Percentiles rank a stretch among this genome's conserved stretches.
These are phyloP conservation scores for Fragum sueziense DNA, from an alignment of 2,888 invertebrate genomes.

Conservation along the genomic window DNA sequence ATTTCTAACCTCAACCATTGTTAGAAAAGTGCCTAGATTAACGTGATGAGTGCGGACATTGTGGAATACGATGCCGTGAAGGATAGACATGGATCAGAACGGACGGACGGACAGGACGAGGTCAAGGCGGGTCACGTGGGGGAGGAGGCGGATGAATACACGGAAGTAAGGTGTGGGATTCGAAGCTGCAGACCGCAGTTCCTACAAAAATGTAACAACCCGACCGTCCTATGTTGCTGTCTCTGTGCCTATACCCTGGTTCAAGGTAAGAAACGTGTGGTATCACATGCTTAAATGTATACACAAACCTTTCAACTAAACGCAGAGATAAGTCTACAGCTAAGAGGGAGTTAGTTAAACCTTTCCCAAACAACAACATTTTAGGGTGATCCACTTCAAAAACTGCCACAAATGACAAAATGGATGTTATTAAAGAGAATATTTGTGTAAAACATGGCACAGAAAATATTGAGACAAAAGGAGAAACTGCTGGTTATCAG, in stretches of 20 bases:
- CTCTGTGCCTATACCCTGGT: conserved; percentile 60
- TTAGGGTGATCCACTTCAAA: no score
- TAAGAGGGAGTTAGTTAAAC: no score
- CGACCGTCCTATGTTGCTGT: conserved; percentile 54
- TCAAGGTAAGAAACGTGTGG: conserved; percentile 40
- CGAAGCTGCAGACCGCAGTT: conserved; percentile 45
- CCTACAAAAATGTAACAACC: conserved; percentile 58
- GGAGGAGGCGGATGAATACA: conserved; percentile 3
- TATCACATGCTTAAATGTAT: no score
- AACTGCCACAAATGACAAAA: no score
- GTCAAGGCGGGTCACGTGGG: conserved; percentile 4
- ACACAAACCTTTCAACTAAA: no score
- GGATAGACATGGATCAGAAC: conserved; percentile 1
- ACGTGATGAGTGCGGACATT: conserved; percentile 5
- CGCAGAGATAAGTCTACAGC: no score
- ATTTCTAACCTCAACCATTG: neutral
- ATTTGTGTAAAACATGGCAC: no score
- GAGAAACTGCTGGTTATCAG: no score
- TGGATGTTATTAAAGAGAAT: no score
- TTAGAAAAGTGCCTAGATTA: conserved; percentile 1
- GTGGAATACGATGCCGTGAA: conserved; percentile 2
- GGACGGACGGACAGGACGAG: neutral
- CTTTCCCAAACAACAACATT: no score
- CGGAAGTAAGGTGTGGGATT: conserved; percentile 55
- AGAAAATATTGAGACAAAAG: no score